Conservation (phyloP, 2,113 vertebrate genomes). For the Gallinago media region DNA sequence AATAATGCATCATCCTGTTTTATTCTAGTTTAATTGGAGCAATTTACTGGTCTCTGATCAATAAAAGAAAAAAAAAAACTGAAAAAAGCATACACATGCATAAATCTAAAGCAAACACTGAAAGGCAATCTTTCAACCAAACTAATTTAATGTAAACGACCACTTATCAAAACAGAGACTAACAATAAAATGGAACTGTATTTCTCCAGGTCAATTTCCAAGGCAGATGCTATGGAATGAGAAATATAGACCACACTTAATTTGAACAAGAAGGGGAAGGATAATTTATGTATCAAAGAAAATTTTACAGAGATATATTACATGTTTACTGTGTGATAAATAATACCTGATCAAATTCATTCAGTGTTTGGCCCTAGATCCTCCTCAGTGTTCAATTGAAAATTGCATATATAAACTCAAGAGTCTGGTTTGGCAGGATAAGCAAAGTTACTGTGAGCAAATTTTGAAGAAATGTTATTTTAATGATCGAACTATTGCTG, state of each 20-base stretch:
- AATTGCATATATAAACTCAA: not conserved
- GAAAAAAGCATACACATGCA: not conserved
- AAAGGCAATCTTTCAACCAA: not conserved
- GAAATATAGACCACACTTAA: not conserved
- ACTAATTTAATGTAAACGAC: not conserved
- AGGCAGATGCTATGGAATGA: not conserved
- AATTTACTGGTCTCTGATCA: slow-evolving; percentile 43
- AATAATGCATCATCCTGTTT: slow-evolving; percentile 10
- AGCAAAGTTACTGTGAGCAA: not conserved
- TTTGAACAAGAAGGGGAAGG: not conserved
- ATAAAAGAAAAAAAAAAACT: slow-evolving; percentile 30
- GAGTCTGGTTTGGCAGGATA: not conserved
- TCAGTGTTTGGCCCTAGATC: not conserved
- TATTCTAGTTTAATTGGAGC: slow-evolving; percentile 5
- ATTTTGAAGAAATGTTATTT: not conserved
- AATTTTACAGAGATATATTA: not conserved
- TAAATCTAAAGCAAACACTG: slow-evolving; percentile 22
- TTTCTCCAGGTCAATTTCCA: not conserved
- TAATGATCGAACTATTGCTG: not conserved
- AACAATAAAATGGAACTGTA: not conserved
- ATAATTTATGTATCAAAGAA: not conserved
- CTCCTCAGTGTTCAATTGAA: not conserved
- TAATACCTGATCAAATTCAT: not conserved
- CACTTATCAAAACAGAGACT: not conserved
- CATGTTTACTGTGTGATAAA: not conserved